Conservation (phyloP, 2,888 invertebrate species). For the Mythimna pallens region DNA sequence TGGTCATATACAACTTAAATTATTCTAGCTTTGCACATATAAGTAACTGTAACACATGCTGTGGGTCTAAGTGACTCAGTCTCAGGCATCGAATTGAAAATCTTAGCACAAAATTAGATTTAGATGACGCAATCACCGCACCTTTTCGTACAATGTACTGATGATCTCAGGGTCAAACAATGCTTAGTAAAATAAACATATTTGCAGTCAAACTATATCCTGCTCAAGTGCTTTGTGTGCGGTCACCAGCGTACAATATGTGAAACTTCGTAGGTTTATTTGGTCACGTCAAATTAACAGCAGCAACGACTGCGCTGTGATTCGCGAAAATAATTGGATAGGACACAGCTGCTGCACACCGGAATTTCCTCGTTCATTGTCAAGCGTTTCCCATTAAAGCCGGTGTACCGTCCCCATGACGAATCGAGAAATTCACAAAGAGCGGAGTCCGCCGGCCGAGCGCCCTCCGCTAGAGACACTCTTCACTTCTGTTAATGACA, state of each 20-base stretch:
- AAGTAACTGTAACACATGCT: conserved; percentile 13
- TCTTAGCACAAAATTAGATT: conserved; percentile 42
- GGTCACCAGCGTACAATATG: neutral
- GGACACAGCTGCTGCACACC: conserved; percentile 75
- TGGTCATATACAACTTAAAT: conserved; percentile 26
- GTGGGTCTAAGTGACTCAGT: conserved; percentile 45
- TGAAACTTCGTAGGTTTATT: conserved; percentile 17
- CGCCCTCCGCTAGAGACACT: conserved; percentile 61
- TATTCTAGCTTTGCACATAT: conserved; percentile 25
- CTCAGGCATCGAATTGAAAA: conserved; percentile 32
- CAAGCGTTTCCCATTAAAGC: conserved; percentile 78
- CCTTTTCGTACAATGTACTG: conserved; percentile 40
- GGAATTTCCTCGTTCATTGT: conserved; percentile 85
- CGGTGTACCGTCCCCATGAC: conserved; percentile 75
- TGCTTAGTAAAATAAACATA: conserved; percentile 43
- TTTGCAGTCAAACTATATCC: conserved; percentile 47
- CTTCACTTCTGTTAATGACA: conserved; percentile 72
- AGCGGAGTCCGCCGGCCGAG: conserved; percentile 64
- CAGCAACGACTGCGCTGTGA: conserved; percentile 68
- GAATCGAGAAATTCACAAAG: conserved; percentile 80
- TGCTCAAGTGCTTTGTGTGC: conserved; percentile 13
- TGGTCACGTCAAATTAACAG: conserved; percentile 60
- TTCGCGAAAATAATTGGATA: conserved; percentile 82
- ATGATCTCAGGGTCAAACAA: conserved; percentile 56
- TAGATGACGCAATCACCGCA: conserved; percentile 54